Evolutionary conservation across 2,797 vertebrate species (phyloP), one percentile per base, ranked within the genome.

Genomic region (Enteromius viviparus): DNA sequence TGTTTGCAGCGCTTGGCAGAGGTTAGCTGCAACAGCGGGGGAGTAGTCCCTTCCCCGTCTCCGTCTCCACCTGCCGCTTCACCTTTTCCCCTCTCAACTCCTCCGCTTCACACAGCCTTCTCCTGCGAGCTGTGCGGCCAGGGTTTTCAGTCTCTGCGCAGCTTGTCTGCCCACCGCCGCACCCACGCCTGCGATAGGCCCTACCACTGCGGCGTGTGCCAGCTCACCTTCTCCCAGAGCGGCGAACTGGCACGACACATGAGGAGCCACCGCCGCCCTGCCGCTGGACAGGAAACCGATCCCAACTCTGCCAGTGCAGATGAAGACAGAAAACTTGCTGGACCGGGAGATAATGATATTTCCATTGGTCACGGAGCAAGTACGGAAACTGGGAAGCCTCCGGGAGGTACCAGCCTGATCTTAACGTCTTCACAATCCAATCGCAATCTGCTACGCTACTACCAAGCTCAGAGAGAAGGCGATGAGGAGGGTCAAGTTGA

Each of bases 121-220:
- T 92, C 92, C 85, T 97, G 96, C 14, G 89, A 92, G 6, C 84
- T 94, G 32, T 97, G 96, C 37, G 87, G 92, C 76, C 95, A 96
- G 91, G 92, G 85, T 88, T 96, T 97, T 83, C 94, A 87, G 82
- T 96, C 96, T 12, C 84, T 92, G 81, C 95, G 93, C 4, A 95
- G 95, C 78, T 91, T 96, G 53, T 95, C 96, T 0, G 91, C 95
- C 69, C 96, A 97, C 87, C 95, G 95, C 45, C 93, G 94, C 87
- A 96, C 93, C 80, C 95, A 95, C 14, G 85, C 94, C 65, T 94
- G 93, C 1, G 91, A 94, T 49, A 89, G 90, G 86, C 95, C 94
- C 6, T 95, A 95, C 70, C 95, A 93, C 91, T 95, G 95, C 0
- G 93, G 94, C 1, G 89, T 95, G 85, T 96, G 95, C 17, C 91